A percentile compares a stretch with the other conserved stretches of the same genome.
These are phyloP conservation scores for Chaunax sp. DNA, from an alignment of 2,797 vertebrate species.

Conservation along the genomic window DNA sequence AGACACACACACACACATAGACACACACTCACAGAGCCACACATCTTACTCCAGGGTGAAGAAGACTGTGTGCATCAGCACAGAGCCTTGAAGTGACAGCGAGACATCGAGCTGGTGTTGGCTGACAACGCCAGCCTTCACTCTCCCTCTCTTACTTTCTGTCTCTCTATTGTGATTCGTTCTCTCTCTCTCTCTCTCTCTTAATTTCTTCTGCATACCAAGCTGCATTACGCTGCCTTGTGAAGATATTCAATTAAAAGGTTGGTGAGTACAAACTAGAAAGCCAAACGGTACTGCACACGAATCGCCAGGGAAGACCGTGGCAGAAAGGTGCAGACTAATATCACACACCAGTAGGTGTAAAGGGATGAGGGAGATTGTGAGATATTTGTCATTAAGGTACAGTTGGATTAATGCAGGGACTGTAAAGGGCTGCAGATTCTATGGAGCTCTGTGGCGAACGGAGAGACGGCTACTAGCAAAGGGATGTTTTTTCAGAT, in stretches of 20 bases:
- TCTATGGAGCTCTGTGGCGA: not conserved
- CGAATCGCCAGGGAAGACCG: slow-evolving; percentile 3
- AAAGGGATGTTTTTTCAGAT: slow-evolving; percentile 7
- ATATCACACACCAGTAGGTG: slow-evolving; percentile 50
- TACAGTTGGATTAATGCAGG: slow-evolving; percentile 26
- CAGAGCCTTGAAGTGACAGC: slow-evolving; percentile 62
- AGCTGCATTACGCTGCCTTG: slow-evolving; percentile 56
- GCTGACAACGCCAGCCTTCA: slow-evolving; percentile 63
- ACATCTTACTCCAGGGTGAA: slow-evolving; percentile 46
- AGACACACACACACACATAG: slow-evolving; percentile 12
- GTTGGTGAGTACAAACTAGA: slow-evolving; percentile 40
- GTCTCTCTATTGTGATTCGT: slow-evolving; percentile 10
- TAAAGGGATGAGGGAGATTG: slow-evolving; percentile 24
- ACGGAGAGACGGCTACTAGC: not conserved
- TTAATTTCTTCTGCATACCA: slow-evolving; percentile 24
- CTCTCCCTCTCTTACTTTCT: slow-evolving; percentile 1
- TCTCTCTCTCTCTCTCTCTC: not conserved
- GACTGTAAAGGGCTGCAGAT: slow-evolving; percentile 15
- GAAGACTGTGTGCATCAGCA: slow-evolving; percentile 54
- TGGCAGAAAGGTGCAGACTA: slow-evolving; percentile 35
- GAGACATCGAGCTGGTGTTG: slow-evolving; percentile 57
- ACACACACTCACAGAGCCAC: slow-evolving; percentile 1
- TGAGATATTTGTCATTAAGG: slow-evolving; percentile 32
- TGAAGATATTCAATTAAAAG: slow-evolving; percentile 74
- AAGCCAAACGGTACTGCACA: slow-evolving; percentile 17